Percentiles rank a stretch among this genome's conserved stretches.
These are phyloP conservation scores for Saimiri boliviensis DNA, from an alignment of 2,113 vertebrate species.

Conservation along the genomic window DNA sequence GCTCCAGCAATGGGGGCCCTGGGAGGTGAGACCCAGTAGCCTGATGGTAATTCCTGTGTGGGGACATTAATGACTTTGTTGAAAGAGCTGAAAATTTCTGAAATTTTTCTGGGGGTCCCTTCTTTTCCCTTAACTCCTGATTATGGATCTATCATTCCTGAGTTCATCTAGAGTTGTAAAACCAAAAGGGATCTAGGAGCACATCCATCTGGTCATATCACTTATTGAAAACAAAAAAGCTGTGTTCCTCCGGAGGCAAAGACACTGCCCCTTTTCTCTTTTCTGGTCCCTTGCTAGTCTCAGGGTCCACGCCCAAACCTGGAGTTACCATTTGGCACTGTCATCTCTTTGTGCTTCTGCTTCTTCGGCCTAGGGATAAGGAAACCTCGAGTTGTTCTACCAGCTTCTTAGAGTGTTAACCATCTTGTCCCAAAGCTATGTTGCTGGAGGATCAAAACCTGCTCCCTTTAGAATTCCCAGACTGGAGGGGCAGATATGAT, in stretches of 20 bases:
- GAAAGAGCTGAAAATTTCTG: neutral
- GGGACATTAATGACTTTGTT: neutral
- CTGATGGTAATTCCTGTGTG: neutral
- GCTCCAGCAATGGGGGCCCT: accelerated
- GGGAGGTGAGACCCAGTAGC: neutral
- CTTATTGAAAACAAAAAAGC: neutral
- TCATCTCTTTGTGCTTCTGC: neutral
- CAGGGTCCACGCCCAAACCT: neutral
- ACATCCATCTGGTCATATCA: accelerated
- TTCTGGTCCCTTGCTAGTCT: neutral
- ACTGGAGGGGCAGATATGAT: too few species aligned
- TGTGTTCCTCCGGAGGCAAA: neutral
- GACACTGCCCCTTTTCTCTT: neutral
- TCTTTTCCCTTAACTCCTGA: neutral
- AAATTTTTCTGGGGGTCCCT: neutral
- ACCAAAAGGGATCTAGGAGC: neutral
- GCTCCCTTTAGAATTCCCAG: neutral
- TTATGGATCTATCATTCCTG: neutral
- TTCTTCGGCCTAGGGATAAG: neutral
- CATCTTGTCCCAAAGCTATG: neutral
- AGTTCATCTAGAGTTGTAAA: neutral
- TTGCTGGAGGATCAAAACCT: neutral
- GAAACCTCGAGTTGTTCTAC: neutral
- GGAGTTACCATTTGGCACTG: neutral
- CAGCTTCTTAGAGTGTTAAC: neutral